Evolutionary conservation across 2,797 vertebrate genomes (phyloP).

Genomic region (Champsocephalus gunnari): DNA sequence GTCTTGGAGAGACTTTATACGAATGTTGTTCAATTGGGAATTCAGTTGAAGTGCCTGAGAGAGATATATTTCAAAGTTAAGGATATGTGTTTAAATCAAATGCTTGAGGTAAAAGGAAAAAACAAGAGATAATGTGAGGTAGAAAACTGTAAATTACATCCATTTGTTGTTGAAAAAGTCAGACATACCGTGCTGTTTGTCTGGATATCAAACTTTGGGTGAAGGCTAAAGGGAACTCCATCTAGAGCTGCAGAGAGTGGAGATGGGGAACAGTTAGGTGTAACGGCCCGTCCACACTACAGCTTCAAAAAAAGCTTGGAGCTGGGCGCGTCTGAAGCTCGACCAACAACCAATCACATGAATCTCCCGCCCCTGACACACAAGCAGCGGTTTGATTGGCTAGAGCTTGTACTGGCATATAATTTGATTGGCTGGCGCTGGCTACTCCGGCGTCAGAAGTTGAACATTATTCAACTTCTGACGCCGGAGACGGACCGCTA

Average conservation of each 20-base stretch:
- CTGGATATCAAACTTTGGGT: slow-evolving; percentile 81
- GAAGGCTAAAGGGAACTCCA: slow-evolving; percentile 85
- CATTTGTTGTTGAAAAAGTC: slow-evolving; percentile 3
- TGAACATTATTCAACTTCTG: too few relatives aligned
- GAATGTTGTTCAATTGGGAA: slow-evolving; percentile 77
- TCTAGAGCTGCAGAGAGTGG: slow-evolving; percentile 78
- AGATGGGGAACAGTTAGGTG: background rate
- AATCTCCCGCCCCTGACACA: too few relatives aligned
- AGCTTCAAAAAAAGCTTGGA: too few relatives aligned
- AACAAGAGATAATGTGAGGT: background rate
- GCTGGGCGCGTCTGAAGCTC: too few relatives aligned
- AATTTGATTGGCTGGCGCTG: too few relatives aligned
- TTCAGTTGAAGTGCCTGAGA: slow-evolving; percentile 67
- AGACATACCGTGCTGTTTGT: slow-evolving; percentile 67
- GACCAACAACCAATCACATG: too few relatives aligned
- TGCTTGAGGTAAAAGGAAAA: background rate
- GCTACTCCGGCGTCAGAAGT: too few relatives aligned
- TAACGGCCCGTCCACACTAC: too few relatives aligned
- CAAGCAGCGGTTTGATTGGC: too few relatives aligned
- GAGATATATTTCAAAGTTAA: slow-evolving; percentile 11
- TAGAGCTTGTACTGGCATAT: too few relatives aligned
- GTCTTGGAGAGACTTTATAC: slow-evolving; percentile 90
- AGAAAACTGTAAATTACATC: background rate
- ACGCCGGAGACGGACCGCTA: too few relatives aligned
- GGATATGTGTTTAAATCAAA: background rate